Base-by-base conservation (phyloP, 2,113 vertebrate species). In the Okapia johnstoni region DNA sequence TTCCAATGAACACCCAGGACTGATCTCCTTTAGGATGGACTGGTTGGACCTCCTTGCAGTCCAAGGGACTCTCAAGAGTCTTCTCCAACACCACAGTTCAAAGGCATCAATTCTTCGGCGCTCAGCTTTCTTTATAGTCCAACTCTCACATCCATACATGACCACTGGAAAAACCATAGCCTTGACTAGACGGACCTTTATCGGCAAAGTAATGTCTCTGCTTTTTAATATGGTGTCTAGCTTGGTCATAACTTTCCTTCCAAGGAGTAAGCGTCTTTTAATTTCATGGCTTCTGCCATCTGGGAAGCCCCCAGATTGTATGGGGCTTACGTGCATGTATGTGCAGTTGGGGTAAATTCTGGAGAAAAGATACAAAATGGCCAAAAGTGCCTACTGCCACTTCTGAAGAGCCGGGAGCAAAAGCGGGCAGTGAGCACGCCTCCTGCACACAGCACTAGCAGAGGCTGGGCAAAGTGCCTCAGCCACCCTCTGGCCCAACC, bases 31-130 rank as follows among this genome's bases (percentile, higher is more conserved):
- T 0, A 66, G 61, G 4, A 63, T 19, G 33, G 16, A 36, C 63
- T 36, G 17, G n/a, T 11, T 70, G 63, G 63, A 36, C 21, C 63
- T 70, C n/a, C n/a, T 21, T 70, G 63, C 63, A 36, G n/a, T 21
- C n/a, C 9, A 70, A 36, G 63, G 17, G n/a, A 36, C 17, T 21
- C 63, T 6, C n/a, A 70, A 70, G 17, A 11, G n/a, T 11, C n/a
- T 3, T 70, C 19, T 70, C 63, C 19, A 70, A 6, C 63, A 23
- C 63, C n/a, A 36, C 63, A 21, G n/a, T 21, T 70, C n/a, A 70
- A 36, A 70, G 36, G n/a, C n/a, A 36, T 36, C n/a, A 70, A 21
- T 70, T 36, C 17, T 70, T 36, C 0, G 0, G 17, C 0, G 0
- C 17, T 21, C 63, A 70, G n/a, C 63, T 1, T 70, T 70, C 63